Evolutionary conservation across 2,797 vertebrate species (phyloP).

Genomic region (Falco naumanni): DNA sequence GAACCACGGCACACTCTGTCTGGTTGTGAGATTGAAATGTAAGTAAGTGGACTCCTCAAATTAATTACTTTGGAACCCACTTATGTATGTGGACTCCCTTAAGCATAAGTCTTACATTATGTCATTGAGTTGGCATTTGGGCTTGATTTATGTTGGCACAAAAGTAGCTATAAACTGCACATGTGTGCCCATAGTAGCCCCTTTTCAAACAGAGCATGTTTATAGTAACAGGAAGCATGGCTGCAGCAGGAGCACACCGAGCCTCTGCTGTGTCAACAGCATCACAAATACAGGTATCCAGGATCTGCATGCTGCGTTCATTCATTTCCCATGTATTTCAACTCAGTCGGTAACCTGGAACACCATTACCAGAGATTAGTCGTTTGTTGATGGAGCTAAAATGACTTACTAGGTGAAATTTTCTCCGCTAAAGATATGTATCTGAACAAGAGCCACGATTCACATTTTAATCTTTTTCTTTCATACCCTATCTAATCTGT

Average conservation of each 20-base stretch:
- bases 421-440: not conserved
- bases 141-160: conserved; percentile 72
- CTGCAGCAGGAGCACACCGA: conserved; percentile 48
- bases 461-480: conserved; percentile 15
- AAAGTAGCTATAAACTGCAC: conserved; percentile 60
- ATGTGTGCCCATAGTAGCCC: conserved; percentile 61
- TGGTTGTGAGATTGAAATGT: conserved; percentile 43
- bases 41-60: conserved; percentile 55
- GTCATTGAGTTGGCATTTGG: conserved; percentile 69
- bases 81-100: conserved; percentile 18
- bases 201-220: conserved; percentile 66
- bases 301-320: conserved; percentile 48
- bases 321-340: conserved; percentile 50
- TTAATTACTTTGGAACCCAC: conserved; percentile 44
- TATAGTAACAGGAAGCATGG: conserved; percentile 66
- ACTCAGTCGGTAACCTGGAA: not conserved
- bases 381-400: not conserved
- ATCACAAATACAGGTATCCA: conserved; percentile 70
- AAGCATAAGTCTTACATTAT: conserved; percentile 39
- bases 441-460: not conserved
- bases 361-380: conserved; percentile 13
- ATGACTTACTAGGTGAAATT: conserved; percentile 34
- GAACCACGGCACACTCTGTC: not conserved
- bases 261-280: conserved; percentile 67
- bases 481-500: not conserved